Evolutionary conservation across 2,888 invertebrate genomes (phyloP), one percentile per base, ranked within the genome.

Genomic region (Loripinus fragilis): DNA sequence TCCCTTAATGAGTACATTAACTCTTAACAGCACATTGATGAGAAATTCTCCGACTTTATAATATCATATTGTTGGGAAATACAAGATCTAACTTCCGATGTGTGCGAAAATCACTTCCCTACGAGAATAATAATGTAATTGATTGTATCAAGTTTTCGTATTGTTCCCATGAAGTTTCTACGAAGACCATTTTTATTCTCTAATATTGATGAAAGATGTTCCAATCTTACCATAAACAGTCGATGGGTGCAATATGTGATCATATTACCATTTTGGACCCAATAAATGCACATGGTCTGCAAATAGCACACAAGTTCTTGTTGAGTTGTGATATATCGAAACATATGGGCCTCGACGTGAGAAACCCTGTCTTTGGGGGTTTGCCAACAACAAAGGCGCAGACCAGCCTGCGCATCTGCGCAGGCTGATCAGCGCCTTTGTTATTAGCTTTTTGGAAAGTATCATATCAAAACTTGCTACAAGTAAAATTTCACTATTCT

Each of bases 21-120:
- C 60, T 60, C 60, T 30, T 60, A 60, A 60, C 60, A 60, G 60
- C 60, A 17, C 33, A 60, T 25, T 30, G 60, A 60, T 60, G 60
- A 60, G 60, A 60, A 60, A 60, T 60, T 60, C 60, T 30, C 60
- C 33, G 60, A 60, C 60, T 60, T 60, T 60, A 60, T 60, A 60
- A 60, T 23, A 60, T 60, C 60, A 33, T 30, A 60, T 23, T 60
- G 60, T 33, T 60, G 60, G 60, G 23, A 60, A 60, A 60, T 60
- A 60, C 60, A 60, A 60, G 60, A 60, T 60, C 33, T 33, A 60
- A 60, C 60, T 60, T 60, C 60, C 60, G 60, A 30, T 60, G 60
- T 60, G 33, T 33, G 60, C 28, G 60, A 60, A 60, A 60, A 60
- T 60, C 60, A 60, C 60, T 60, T 60, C 60, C 60, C 60, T 60